Percentiles rank a stretch among this genome's conserved stretches.
phyloP scores from a whole-genome alignment of 2,888 invertebrate genomes.

The Autographa gamma region DNA sequence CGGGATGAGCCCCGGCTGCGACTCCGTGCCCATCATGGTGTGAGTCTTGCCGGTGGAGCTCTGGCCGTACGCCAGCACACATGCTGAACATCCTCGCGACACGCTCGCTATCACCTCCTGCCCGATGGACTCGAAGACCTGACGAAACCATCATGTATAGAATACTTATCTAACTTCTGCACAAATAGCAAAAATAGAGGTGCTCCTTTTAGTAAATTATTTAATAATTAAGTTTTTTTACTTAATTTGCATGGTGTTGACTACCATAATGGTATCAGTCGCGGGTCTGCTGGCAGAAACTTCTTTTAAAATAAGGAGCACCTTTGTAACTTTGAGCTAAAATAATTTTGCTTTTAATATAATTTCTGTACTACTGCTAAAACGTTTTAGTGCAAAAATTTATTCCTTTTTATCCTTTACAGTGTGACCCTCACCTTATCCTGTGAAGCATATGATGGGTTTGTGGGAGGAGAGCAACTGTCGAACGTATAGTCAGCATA shows the following conservation, averaged over 20 bases:
- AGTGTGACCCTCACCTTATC: constrained; percentile 74
- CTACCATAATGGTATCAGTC: too few relatives aligned
- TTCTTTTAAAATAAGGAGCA: too few relatives aligned
- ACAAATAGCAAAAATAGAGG: too few relatives aligned
- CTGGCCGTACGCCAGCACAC: constrained; percentile 93
- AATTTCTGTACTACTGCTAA: background rate
- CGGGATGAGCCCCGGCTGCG: constrained; percentile 80
- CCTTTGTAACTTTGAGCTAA: too few relatives aligned
- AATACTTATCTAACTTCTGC: too few relatives aligned
- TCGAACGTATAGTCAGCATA: constrained; percentile 91
- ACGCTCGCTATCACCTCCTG: constrained; percentile 90
- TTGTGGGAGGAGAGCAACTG: constrained; percentile 83
- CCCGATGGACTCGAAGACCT: constrained; percentile 92
- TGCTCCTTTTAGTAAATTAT: too few relatives aligned
- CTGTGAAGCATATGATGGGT: constrained; percentile 86
- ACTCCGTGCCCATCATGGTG: constrained; percentile 92
- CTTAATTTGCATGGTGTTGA: too few relatives aligned
- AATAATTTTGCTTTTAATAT: too few relatives aligned
- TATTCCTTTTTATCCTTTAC: too few relatives aligned
- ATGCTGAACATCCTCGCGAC: constrained; percentile 90
- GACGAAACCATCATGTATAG: background rate
- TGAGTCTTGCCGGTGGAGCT: constrained; percentile 94
- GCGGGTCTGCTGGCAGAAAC: too few relatives aligned
- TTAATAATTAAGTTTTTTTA: too few relatives aligned
- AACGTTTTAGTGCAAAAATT: too few relatives aligned